A percentile compares a stretch with the other conserved stretches of the same genome.
phyloP scores from a whole-genome alignment of 1,140 invertebrate genomes.

The Pollicipes pollicipes region DNA sequence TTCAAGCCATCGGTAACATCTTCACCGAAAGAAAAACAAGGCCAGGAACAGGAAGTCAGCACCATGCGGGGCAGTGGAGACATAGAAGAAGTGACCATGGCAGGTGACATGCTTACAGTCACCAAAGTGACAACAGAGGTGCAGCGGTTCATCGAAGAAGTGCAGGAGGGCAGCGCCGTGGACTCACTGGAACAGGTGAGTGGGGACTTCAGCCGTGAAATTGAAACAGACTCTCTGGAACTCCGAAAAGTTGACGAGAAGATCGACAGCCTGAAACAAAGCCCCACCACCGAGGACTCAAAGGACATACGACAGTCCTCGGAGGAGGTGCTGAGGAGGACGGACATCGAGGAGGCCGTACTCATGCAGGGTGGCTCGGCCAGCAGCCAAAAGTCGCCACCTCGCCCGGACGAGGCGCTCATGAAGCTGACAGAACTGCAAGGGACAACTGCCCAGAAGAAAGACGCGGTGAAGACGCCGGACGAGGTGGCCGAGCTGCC shows the following conservation, averaged over 20 bases:
- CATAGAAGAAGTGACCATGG: not conserved
- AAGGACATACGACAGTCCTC: constrained; percentile 7
- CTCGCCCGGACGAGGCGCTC: not conserved
- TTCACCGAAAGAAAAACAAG: not conserved
- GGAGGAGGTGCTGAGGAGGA: not conserved
- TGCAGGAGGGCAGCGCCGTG: not conserved
- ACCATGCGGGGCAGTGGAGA: not conserved
- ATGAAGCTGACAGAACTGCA: constrained; percentile 6
- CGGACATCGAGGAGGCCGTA: constrained; percentile 8
- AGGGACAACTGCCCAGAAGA: not conserved
- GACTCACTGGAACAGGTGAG: not conserved
- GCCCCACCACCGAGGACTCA: not conserved
- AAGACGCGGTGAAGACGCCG: constrained; percentile 20
- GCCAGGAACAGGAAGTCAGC: not conserved
- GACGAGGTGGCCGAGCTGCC: constrained; percentile 24
- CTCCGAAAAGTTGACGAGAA: not conserved
- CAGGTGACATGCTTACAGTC: not conserved
- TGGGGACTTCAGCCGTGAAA: not conserved
- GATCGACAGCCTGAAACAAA: not conserved
- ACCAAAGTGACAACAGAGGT: not conserved
- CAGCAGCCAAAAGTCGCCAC: constrained; percentile 1
- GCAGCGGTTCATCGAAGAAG: not conserved
- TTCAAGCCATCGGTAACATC: not conserved
- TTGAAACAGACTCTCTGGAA: not conserved
- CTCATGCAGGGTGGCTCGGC: not conserved